Base-by-base conservation (phyloP, 2,888 invertebrate genomes). In the Diaprepes abbreviatus region DNA sequence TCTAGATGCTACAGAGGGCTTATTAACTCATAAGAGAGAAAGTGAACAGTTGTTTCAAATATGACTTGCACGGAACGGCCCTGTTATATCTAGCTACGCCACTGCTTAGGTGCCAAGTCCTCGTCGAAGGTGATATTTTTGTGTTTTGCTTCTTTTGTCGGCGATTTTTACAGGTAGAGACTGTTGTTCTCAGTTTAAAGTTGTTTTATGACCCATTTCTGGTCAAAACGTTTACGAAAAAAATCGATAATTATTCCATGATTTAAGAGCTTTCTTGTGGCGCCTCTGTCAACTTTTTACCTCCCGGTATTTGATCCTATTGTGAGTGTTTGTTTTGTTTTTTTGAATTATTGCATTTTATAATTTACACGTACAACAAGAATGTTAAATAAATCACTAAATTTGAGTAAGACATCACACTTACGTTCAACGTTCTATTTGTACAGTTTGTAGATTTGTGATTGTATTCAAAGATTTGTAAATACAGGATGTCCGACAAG, bases 181-280 rank as follows among this genome's bases (percentile, higher is more conserved):
- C 48, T 43, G 45, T 33, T 54, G 43, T 38, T 35, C 65, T 57
- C 33, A 21, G 45, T 54, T 65, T 45, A 5, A 33, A 55, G 40
- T 17, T 65, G 65, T 48, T 65, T 65, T 65, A 65, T 57, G 57
- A 55, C 57, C 64, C 33, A 12, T 64, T 54, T 55, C 64, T 33
- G 57, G 65, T 65, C 65, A 65, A 65, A 65, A 65, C 65, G 65
- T 65, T 65, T 65, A 65, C 19, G 55, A 24, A 65, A 57, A 57
- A 65, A 65, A 57, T 65, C 65, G 65, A 65, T 57, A 24, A 65
- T 57, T 54, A 45, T 65, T 65, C 57, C 43, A 36, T 65, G 65
- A 65, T 55, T 65, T 65, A 55, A 19, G 43, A 65, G 45, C 14
- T 48, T 65, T 35, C 55, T 57, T 19, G 45, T 65, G 65, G 65